phyloP scores from a whole-genome alignment of 2,113 vertebrate species.

The Mustela lutreola region DNA sequence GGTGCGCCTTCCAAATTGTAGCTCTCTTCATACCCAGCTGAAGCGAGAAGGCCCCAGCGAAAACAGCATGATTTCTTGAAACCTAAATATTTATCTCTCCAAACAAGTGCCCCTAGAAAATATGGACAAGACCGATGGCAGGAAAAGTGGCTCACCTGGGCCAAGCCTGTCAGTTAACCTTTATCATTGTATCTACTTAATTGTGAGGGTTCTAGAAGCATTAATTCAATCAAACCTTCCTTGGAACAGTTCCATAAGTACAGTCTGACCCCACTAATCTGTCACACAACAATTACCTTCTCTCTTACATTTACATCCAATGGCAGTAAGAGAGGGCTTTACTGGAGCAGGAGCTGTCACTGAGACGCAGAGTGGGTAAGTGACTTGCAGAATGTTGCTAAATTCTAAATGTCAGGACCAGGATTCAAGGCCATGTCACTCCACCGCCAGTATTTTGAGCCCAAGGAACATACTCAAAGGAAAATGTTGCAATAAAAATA shows the following conservation, averaged over 20 bases:
- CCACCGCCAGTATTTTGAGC: not conserved
- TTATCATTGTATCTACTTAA: not conserved
- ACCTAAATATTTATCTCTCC: slow-evolving; percentile 67
- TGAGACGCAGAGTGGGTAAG: not conserved
- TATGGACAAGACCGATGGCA: not conserved
- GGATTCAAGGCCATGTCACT: not conserved
- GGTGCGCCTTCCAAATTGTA: slow-evolving; percentile 53
- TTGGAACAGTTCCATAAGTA: not conserved
- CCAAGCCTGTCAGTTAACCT: not conserved
- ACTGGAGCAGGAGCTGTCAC: not conserved
- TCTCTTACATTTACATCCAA: not conserved
- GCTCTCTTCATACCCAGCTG: slow-evolving; percentile 10
- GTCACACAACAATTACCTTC: not conserved
- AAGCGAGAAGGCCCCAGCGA: slow-evolving; percentile 40
- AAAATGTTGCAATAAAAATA: not conserved
- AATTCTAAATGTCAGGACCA: not conserved
- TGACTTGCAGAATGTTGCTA: not conserved
- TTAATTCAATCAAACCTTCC: not conserved
- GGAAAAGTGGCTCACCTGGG: not conserved
- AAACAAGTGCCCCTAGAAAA: slow-evolving; percentile 15
- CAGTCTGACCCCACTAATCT: not conserved
- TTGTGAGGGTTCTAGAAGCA: slow-evolving; percentile 7
- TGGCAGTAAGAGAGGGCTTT: not conserved
- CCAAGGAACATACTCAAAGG: not conserved
- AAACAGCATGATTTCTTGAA: slow-evolving; percentile 50